Conservation (phyloP, 2,888 invertebrate species). For the Oscheius sp. region DNA sequence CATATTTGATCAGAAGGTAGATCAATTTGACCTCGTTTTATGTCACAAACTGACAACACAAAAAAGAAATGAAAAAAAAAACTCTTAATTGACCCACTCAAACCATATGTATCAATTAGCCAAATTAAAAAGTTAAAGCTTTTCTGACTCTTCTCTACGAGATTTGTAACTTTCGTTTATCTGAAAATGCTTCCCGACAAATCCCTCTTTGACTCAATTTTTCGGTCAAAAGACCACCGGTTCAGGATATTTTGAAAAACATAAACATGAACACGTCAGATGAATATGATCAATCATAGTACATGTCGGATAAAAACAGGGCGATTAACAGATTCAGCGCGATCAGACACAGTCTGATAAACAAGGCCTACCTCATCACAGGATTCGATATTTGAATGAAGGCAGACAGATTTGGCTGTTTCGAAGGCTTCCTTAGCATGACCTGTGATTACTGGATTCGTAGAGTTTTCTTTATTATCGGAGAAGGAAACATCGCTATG, state of each 20-base stretch:
- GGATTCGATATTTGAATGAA: constrained; percentile 38
- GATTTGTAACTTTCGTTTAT: too few species aligned
- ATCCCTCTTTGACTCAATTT: too few species aligned
- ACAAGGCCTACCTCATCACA: constrained; percentile 34
- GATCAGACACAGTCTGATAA: neutral
- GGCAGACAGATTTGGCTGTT: constrained; percentile 38
- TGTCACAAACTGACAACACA: too few species aligned
- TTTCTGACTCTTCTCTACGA: too few species aligned
- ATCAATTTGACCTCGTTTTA: too few species aligned
- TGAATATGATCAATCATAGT: neutral
- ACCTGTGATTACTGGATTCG: neutral
- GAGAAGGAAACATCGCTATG: neutral
- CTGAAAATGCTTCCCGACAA: too few species aligned
- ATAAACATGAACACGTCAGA: neutral
- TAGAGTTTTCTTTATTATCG: neutral
- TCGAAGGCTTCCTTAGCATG: constrained; percentile 35
- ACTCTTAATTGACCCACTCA: too few species aligned
- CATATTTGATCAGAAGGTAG: too few species aligned
- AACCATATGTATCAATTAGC: too few species aligned
- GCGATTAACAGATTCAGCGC: too few species aligned
- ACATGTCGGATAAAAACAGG: neutral
- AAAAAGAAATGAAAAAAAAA: too few species aligned
- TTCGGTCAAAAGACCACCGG: neutral
- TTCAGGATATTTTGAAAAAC: neutral
- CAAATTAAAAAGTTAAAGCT: too few species aligned